Evolutionary conservation across 2,888 invertebrate genomes (phyloP), one percentile per base, ranked within the genome.

Genomic region (Dinocampus coccinellae): DNA sequence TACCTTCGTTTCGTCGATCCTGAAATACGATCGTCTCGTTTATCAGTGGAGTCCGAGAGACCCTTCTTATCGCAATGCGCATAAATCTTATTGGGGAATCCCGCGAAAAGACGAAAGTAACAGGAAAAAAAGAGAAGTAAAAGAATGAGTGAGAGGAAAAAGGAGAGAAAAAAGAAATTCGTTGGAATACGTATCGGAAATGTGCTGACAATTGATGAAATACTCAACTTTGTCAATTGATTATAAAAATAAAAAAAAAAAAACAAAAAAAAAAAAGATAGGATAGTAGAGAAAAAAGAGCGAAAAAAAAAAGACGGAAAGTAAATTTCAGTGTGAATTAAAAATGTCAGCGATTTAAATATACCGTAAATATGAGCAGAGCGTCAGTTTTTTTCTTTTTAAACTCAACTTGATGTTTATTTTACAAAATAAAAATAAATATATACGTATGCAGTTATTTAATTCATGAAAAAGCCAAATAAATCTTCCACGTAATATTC

Each of bases 11-110:
- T 52, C 42, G 33, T 29, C 34, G 53, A 52, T 64, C 52, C 64
- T 53, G 67, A 57, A 58, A 67, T 57, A 67, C 57, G 67, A 58
- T 67, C 58, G 16, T 11, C 61, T 68, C 68, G 61, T 68, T 68
- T 68, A 68, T 68, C 68, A 52, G 60, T 13, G 36, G 11, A 42
- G 33, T 68, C 60, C 61, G 22, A 63, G 33, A 33, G 61, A 68
- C 68, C 60, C 47, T 68, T 68, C 16, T 61, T 68, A 68, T 68
- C 68, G 61, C 42, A 47, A 68, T 68, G 22, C 53, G 26, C 61
- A 47, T 68, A 68, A 68, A 68, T 68, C 68, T 68, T 52, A 68
- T 52, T 68, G 68, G 26, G 13, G 20, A 61, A 67, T 60, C 58
- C 42, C 47, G 39, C 26, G 60, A 22, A 47, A 47, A 63, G 24